These are phyloP conservation scores for Apogon hyalosoma DNA, from an alignment of 2,797 vertebrate species.

Conservation along the genomic window DNA sequence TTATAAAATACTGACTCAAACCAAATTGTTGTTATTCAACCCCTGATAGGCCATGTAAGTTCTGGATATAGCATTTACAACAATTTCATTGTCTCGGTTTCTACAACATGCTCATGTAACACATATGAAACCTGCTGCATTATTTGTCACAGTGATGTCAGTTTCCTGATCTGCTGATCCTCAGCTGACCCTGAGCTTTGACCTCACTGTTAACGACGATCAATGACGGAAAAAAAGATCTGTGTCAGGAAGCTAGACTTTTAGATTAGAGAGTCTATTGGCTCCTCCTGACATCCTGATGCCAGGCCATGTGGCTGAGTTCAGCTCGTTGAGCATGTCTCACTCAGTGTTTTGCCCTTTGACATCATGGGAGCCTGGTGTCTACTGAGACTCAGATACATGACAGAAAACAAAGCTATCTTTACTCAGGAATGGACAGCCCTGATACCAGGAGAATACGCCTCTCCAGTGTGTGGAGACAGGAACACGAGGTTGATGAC, in stretches of 20 bases:
- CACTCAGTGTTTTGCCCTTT: conserved; percentile 40
- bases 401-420: conserved; percentile 73
- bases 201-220: conserved; percentile 18
- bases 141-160: not conserved
- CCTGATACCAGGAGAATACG: conserved; percentile 54
- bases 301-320: not conserved
- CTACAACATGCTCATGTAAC: conserved; percentile 27
- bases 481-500: conserved; percentile 50
- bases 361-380: conserved; percentile 37
- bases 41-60: conserved; percentile 16
- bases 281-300: conserved; percentile 1
- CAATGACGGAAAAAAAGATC: conserved; percentile 4
- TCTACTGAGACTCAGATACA: conserved; percentile 26
- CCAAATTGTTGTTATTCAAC: conserved; percentile 9
- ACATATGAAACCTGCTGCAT: not conserved
- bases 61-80: conserved; percentile 19
- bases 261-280: not conserved
- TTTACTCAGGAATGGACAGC: conserved; percentile 42
- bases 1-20: conserved; percentile 20
- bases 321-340: conserved; percentile 8
- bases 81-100: too few relatives aligned
- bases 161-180: conserved; percentile 1
- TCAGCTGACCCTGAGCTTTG: conserved; percentile 11
- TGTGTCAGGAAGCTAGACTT: conserved; percentile 4
- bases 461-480: conserved; percentile 23